Conservation (phyloP, 2,113 vertebrate genomes). For the Poeciliopsis occidentalis region DNA sequence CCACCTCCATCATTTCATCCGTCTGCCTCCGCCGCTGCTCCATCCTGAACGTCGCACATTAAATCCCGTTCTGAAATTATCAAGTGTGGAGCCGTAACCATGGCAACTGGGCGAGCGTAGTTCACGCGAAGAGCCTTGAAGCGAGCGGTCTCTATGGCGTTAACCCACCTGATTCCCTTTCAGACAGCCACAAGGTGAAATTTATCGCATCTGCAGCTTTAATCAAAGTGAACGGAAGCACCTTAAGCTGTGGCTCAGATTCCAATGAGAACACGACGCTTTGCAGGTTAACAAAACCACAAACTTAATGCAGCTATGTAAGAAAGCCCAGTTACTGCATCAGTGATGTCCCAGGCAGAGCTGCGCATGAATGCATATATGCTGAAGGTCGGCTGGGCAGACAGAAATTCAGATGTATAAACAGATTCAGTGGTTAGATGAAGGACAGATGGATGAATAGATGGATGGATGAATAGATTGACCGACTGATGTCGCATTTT, state of each 20-base stretch:
- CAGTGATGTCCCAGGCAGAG: neutral
- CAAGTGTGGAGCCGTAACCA: constrained; percentile 68
- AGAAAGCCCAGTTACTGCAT: neutral
- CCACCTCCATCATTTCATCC: constrained; percentile 61
- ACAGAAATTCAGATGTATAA: too few relatives aligned
- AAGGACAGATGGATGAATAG: neutral
- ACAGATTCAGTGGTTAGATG: neutral
- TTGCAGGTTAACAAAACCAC: neutral
- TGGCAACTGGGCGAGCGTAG: constrained; percentile 76
- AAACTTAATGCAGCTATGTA: neutral
- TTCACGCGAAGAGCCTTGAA: constrained; percentile 54
- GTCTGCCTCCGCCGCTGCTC: neutral
- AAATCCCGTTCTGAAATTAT: constrained; percentile 74
- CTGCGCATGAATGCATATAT: neutral
- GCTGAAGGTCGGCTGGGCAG: too few relatives aligned
- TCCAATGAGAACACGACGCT: too few relatives aligned
- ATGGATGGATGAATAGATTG: neutral
- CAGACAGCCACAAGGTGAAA: neutral
- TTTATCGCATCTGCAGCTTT: constrained; percentile 1
- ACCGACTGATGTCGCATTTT: neutral
- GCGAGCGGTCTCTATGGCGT: constrained; percentile 31
- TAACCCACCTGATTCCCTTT: neutral
- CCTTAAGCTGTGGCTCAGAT: neutral
- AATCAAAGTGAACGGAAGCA: neutral
- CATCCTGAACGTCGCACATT: constrained; percentile 48